A percentile compares a stretch with the other conserved stretches of the same genome.
These are phyloP conservation scores for Reinhardtius hippoglossoides DNA, from an alignment of 2,113 vertebrate species.

Conservation along the genomic window DNA sequence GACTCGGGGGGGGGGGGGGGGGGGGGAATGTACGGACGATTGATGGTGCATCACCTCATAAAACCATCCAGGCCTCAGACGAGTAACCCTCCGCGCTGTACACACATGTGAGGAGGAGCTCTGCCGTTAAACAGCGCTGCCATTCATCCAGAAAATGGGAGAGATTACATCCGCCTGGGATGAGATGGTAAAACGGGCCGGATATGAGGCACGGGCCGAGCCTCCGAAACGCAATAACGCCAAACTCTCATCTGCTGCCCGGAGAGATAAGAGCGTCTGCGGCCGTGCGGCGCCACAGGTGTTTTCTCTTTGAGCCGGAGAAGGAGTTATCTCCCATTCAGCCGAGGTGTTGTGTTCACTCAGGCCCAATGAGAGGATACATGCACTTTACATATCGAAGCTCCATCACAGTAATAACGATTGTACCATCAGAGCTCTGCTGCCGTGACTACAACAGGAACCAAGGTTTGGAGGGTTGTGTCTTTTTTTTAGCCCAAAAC, in stretches of 20 bases:
- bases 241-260: slow-evolving; percentile 64
- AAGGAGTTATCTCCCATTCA: slow-evolving; percentile 64
- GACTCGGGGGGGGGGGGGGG: slow-evolving; percentile 23
- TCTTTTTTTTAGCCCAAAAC: too few species aligned
- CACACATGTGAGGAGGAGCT: slow-evolving; percentile 42
- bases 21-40: slow-evolving; percentile 21
- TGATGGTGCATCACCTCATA: slow-evolving; percentile 53
- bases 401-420: background rate
- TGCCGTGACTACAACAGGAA: too few species aligned
- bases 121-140: slow-evolving; percentile 48
- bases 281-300: slow-evolving; percentile 60
- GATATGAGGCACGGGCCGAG: slow-evolving; percentile 67
- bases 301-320: slow-evolving; percentile 11
- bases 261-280: slow-evolving; percentile 68
- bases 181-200: slow-evolving; percentile 65
- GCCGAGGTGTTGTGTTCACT: slow-evolving; percentile 52
- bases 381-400: background rate
- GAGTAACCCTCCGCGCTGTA: slow-evolving; percentile 46
- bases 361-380: slow-evolving; percentile 27
- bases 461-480: too few species aligned
- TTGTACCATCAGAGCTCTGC: background rate
- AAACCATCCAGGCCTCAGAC: slow-evolving; percentile 59
- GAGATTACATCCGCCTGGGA: slow-evolving; percentile 74
- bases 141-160: slow-evolving; percentile 76
- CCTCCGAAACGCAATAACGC: slow-evolving; percentile 70